These are phyloP conservation scores for Macquaria ambigua DNA, from an alignment of 2,113 vertebrate genomes.

Conservation along the genomic window DNA sequence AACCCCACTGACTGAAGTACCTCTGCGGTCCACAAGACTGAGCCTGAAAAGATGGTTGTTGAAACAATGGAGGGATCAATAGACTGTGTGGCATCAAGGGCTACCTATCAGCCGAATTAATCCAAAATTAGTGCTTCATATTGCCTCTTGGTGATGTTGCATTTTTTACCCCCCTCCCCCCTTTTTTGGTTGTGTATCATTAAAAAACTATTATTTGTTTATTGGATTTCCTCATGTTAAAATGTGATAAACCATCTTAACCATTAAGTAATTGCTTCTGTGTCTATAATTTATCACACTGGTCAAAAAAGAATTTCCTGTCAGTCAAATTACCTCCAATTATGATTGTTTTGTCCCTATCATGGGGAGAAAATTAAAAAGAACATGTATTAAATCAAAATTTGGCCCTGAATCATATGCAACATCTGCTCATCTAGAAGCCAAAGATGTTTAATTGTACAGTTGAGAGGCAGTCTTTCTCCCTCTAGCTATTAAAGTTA, in stretches of 20 bases:
- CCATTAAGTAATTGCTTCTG: background rate
- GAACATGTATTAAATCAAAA: background rate
- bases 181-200: background rate
- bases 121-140: background rate
- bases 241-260: background rate
- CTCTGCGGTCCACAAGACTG: background rate
- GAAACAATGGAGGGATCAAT: background rate
- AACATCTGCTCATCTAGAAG: background rate
- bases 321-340: background rate
- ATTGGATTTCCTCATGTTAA: background rate
- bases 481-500: too few relatives aligned
- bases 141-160: background rate
- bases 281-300: background rate
- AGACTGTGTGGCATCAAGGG: background rate
- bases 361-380: background rate
- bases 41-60: background rate
- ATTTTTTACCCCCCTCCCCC: background rate
- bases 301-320: background rate
- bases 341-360: too few relatives aligned
- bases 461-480: background rate
- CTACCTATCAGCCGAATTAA: background rate
- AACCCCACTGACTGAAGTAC: conserved; percentile 17
- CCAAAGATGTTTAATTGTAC: background rate
- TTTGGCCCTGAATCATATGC: background rate
- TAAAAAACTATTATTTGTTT: background rate